Base-by-base conservation (phyloP, 2,113 vertebrate genomes). In the Aphyosemion australe region DNA sequence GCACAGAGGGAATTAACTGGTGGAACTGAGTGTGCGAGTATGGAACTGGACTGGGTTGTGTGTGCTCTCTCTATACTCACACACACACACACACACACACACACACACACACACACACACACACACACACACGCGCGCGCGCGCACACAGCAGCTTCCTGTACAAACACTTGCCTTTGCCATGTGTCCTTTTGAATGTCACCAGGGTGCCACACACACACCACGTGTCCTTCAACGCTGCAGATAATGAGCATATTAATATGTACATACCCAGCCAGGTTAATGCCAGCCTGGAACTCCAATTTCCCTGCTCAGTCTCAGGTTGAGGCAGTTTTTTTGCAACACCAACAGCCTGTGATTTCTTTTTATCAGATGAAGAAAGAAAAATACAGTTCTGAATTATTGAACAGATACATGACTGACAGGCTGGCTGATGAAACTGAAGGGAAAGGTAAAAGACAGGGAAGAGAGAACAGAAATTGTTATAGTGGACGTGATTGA, bases 221-320 rank as follows among this genome's bases (percentile, higher is more conserved):
- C 34, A 37, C 51, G 57, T 70, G 82, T 31, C 39, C 60, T 76
- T 64, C 48, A 56, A 52, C 16, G 12, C 69, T 48, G 68, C 63
- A 60, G 61, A 76, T 87, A 85, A 88, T 86, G 69, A 89, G 70
- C 65, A 68, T 82, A 87, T 88, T 88, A 88, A 88, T 88, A 86
- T 88, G 85, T 83, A 85, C 84, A 83, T 82, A 85, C 55, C 70
- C 48, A 65, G 61, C 61, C 82, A 79, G 84, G 73, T 79, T 82
- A 85, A 81, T 84, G 71, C 61, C 77, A 67, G 67, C 81, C 69
- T 71, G 72, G 43, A 66, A 62, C 70, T 76, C 68, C 74, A 86
- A 86, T 84, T 84, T 79, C 87, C 85, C 66, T 67, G 83, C 80
- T 71, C 47, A 45, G 80, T 69, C 76, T 82, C 65, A 51, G 65